These are phyloP conservation scores for Thermophis baileyi DNA, from an alignment of 2,113 vertebrate genomes.

Conservation along the genomic window DNA sequence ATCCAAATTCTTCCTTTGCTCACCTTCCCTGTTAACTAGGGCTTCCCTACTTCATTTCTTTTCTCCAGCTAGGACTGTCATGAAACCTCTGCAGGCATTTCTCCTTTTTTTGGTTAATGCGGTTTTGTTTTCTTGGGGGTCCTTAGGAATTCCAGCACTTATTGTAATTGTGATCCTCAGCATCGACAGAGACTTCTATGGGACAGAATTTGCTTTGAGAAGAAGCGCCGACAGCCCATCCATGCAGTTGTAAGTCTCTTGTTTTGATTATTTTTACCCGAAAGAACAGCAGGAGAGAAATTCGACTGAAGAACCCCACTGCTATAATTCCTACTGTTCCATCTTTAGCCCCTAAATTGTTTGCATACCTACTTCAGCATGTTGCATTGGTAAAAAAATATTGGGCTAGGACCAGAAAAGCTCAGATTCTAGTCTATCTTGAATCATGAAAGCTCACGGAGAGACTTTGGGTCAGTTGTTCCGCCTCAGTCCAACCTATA, in stretches of 20 bases:
- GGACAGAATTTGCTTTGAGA: conserved; percentile 31
- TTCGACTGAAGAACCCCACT: background rate
- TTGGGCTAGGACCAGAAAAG: background rate
- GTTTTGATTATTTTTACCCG: background rate
- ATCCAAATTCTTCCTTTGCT: background rate
- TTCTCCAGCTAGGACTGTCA: background rate
- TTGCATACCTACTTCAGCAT: background rate
- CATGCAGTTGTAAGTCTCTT: conserved; percentile 76
- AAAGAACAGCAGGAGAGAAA: background rate
- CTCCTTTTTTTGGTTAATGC: background rate
- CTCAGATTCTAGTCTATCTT: background rate
- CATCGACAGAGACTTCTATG: conserved; percentile 77
- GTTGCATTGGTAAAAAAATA: background rate
- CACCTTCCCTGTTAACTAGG: background rate
- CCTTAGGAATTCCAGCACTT: conserved; percentile 79
- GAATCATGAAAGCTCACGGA: background rate
- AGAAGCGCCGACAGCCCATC: conserved; percentile 13
- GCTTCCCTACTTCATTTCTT: background rate
- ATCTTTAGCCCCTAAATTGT: background rate
- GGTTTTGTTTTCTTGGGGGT: conserved; percentile 23
- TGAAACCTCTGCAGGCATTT: background rate
- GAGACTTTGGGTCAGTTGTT: background rate
- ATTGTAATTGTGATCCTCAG: conserved; percentile 72
- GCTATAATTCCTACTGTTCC: background rate
- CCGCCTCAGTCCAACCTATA: background rate